Conservation (phyloP, 2,888 invertebrate species). For the Arctia plantaginis region DNA sequence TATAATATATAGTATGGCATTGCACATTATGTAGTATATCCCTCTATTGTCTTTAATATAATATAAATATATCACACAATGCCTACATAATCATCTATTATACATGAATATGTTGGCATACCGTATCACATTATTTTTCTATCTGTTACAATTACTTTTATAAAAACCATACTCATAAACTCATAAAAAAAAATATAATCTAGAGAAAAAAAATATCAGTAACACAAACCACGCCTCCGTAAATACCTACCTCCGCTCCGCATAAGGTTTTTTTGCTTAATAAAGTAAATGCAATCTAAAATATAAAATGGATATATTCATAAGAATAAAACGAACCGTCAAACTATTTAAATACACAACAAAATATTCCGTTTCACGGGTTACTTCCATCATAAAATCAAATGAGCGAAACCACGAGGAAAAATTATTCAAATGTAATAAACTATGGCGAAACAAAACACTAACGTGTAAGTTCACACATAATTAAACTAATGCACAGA, state of each 20-base stretch:
- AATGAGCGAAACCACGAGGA: conserved; percentile 37
- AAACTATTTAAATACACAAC: background rate
- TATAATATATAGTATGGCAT: too few species aligned
- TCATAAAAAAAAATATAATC: background rate
- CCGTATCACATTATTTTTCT: background rate
- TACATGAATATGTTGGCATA: background rate
- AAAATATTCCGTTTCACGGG: background rate
- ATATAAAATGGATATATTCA: background rate
- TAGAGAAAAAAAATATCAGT: background rate
- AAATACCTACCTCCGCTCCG: background rate
- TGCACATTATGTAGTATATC: background rate
- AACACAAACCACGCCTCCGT: background rate
- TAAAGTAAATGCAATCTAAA: background rate
- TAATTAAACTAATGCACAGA: conserved; percentile 68
- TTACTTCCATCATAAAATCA: conserved; percentile 24
- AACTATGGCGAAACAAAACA: conserved; percentile 61
- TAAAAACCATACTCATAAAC: background rate
- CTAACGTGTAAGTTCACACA: conserved; percentile 71
- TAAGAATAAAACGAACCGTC: background rate
- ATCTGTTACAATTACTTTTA: background rate
- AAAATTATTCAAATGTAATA: conserved; percentile 60
- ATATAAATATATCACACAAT: background rate
- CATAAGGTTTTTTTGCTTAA: background rate
- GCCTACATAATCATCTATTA: background rate
- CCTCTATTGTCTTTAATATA: background rate